Percentiles rank a stretch among this genome's conserved stretches.
Evolutionary conservation across 2,113 vertebrate species (phyloP).

Genomic region (Helogale parvula): DNA sequence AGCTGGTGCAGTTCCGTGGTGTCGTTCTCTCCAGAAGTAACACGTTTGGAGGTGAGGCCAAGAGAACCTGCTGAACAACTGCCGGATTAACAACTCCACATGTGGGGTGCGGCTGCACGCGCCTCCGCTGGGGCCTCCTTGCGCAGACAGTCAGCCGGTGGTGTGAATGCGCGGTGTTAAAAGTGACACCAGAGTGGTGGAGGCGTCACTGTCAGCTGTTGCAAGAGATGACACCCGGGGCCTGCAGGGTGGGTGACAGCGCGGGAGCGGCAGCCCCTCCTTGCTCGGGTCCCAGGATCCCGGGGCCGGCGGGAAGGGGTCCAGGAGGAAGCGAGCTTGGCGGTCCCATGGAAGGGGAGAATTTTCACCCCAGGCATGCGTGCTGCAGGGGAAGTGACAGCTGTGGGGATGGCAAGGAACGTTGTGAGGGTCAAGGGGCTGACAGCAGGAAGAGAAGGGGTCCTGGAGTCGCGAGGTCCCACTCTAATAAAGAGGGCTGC

Average conservation of each 20-base stretch:
- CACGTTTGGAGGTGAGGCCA: conserved; percentile 74
- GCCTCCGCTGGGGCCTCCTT: conserved; percentile 59
- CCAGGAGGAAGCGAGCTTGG: background rate
- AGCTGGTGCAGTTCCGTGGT: background rate
- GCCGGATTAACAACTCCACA: conserved; percentile 71
- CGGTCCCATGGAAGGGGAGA: background rate
- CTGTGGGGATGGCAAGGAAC: background rate
- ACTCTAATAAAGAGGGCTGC: background rate
- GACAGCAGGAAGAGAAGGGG: background rate
- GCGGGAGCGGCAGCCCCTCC: conserved; percentile 60
- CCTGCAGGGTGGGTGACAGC: conserved; percentile 67
- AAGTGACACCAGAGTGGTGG: conserved; percentile 77
- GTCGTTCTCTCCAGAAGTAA: conserved; percentile 71
- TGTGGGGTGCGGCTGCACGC: conserved; percentile 63
- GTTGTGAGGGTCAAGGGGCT: background rate
- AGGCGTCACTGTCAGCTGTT: conserved; percentile 73
- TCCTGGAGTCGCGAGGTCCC: accelerated
- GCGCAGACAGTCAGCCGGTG: conserved; percentile 56
- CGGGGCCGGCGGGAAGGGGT: background rate
- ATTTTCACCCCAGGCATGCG: background rate
- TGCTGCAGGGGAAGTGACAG: background rate
- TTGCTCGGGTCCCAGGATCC: conserved; percentile 34
- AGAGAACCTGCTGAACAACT: conserved; percentile 70
- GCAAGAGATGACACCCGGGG: conserved; percentile 76
- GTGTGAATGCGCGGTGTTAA: conserved; percentile 77